Conservation (phyloP, 2,888 invertebrate species). For the Lampropteryx suffumata region DNA sequence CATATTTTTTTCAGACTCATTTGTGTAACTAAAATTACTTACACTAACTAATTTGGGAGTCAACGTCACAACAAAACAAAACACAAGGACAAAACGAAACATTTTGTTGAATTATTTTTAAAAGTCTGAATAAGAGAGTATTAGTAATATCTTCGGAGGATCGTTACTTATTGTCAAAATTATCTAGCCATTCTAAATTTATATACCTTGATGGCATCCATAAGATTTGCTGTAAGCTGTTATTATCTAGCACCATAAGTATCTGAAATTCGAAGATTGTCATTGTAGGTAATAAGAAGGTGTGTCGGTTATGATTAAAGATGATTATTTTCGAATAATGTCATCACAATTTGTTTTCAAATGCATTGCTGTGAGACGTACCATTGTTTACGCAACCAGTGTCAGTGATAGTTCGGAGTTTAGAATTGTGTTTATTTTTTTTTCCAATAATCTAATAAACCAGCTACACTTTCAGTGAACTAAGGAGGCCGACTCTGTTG, state of each 20-base stretch:
- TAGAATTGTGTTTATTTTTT: too few relatives aligned
- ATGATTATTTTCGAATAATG: slow-evolving; percentile 2
- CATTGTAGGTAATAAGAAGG: slow-evolving; percentile 25
- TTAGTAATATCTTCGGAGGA: slow-evolving; percentile 15
- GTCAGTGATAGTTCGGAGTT: too few relatives aligned
- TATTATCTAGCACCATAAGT: slow-evolving; percentile 17
- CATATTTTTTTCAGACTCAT: too few relatives aligned
- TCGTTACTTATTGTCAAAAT: slow-evolving; percentile 26
- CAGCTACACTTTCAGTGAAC: too few relatives aligned
- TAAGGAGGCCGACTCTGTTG: too few relatives aligned
- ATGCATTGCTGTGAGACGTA: too few relatives aligned
- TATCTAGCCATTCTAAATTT: slow-evolving; percentile 32
- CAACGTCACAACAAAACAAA: slow-evolving; percentile 43
- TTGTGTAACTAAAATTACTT: slow-evolving; percentile 41
- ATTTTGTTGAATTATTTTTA: slow-evolving; percentile 40
- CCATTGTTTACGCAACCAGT: too few relatives aligned
- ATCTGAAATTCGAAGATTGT: slow-evolving; percentile 17
- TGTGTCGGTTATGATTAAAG: slow-evolving; percentile 1
- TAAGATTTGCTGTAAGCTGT: slow-evolving; percentile 16
- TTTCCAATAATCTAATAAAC: too few relatives aligned
- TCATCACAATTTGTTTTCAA: not conserved
- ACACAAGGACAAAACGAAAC: slow-evolving; percentile 40
- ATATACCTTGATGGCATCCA: slow-evolving; percentile 32
- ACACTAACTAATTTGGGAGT: slow-evolving; percentile 45
- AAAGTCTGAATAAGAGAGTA: not conserved